A percentile compares a stretch with the other conserved stretches of the same genome.
These are phyloP conservation scores for Elymnias hypermnestra DNA, from an alignment of 1,140 invertebrate genomes.

Conservation along the genomic window DNA sequence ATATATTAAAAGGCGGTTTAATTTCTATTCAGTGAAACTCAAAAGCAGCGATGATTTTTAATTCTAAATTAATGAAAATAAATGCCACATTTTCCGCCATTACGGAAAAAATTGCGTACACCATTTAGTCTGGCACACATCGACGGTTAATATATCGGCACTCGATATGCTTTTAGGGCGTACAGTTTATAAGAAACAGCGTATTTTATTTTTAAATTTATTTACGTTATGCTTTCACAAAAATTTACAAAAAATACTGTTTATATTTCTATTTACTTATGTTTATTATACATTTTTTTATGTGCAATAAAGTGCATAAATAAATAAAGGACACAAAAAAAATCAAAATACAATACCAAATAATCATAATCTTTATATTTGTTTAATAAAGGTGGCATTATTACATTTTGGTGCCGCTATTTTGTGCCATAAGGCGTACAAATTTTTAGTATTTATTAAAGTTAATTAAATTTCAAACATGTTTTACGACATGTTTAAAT, in stretches of 20 bases:
- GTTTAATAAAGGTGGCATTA: too few relatives aligned
- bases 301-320: too few relatives aligned
- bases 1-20: constrained; percentile 1
- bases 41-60: constrained; percentile 18
- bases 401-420: too few relatives aligned
- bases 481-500: too few relatives aligned
- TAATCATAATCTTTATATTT: too few relatives aligned
- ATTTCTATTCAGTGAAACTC: neutral
- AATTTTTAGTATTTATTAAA: too few relatives aligned
- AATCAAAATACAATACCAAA: too few relatives aligned
- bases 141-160: constrained; percentile 15
- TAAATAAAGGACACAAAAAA: too few relatives aligned
- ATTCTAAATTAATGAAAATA: constrained; percentile 24
- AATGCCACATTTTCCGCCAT: constrained; percentile 22
- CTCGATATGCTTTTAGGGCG: constrained; percentile 35
- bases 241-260: neutral
- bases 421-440: too few relatives aligned
- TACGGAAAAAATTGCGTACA: constrained; percentile 18
- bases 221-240: too few relatives aligned
- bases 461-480: too few relatives aligned
- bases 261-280: neutral
- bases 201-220: neutral
- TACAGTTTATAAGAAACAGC: constrained; percentile 5
- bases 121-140: constrained; percentile 31
- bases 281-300: too few relatives aligned